Base-by-base conservation (phyloP, 1,140 invertebrate genomes). In the Caenorhabditis remanei region DNA sequence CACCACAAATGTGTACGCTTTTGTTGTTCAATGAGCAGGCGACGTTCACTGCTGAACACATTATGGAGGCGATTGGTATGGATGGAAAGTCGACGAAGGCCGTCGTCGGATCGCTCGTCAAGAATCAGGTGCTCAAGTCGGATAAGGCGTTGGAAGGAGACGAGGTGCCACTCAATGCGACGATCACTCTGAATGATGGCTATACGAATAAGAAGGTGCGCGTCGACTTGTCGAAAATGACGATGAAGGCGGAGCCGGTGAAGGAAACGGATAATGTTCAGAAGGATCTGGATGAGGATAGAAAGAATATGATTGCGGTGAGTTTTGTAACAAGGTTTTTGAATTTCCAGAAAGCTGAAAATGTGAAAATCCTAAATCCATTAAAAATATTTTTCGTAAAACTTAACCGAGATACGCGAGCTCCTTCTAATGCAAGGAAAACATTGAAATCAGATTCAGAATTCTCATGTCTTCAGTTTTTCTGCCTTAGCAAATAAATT, bases 251-350 rank as follows among this genome's bases (percentile, higher is more conserved):
- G 48, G 94, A 94, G 97, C 91, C 98, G 4, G 71, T 32, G 97
- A 93, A 97, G 88, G 98, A 99, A 94, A 97, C 98, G 93, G 97
- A 99, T 93, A 95, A 96, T 65, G 98, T 98, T 53, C 97, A 99
- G 93, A 98, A 98, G 93, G 96, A 98, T 94, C 98, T 99, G 92
- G 98, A 99, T 93, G 98, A 99, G 93, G 98, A 99, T 94, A 94
- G 98, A 83, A 99, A 99, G 93, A 94, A 98, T 21, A 24, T 24
- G 2, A 61, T n/a, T 24, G 8, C 16, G 56, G 56, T 21, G 9
- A n/a, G 19, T n/a, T 21, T 61, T n/a, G n/a, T n/a, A n/a, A n/a
- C n/a, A n/a, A n/a, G n/a, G n/a, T n/a, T n/a, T n/a, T n/a, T n/a
- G n/a, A n/a, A n/a, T n/a, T n/a, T n/a, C n/a, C n/a, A n/a, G n/a